Evolutionary conservation across 2,888 invertebrate genomes (phyloP), one percentile per base, ranked within the genome.

Genomic region (Apomyelois bistriatella): DNA sequence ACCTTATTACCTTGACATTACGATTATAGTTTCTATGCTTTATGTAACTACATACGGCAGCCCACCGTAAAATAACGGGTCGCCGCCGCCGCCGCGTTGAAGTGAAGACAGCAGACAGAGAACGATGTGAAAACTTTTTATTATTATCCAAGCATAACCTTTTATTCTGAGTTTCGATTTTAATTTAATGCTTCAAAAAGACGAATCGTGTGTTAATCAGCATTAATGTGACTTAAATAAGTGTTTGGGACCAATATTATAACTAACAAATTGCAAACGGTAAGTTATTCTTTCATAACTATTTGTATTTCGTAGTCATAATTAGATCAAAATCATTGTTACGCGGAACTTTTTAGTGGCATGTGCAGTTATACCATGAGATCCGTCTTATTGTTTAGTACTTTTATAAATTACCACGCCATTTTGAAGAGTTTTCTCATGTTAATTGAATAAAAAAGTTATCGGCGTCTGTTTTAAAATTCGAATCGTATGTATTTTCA

Each of bases 351-450:
- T 77, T 75, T 75, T 74, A 76, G 69, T 75, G 62, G 79, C 82
- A 81, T 86, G 86, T 87, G 86, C 84, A 82, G 84, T 85, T 86
- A 85, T 85, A 82, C 79, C 74, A 67, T 75, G 81, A 76, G 85
- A 83, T 75, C 73, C 68, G 60, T 64, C 62, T 73, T 81, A 84
- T 85, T 85, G 85, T 84, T 82, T 78, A 74, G 68, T 70, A 71
- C 67, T 71, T 72, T 80, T 76, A 73, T 69, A 67, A 72, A 75
- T 75, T 62, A 72, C 72, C 73, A 73, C 85, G 86, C 85, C 85
- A 86, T 86, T 86, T 86, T 86, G 83, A 58, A 51, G n/a, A n/a
- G 50, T 58, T 60, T 62, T 58, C 55, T 32, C 43, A 57, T 60
- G 58, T 68, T 58, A 55, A 22, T 22, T 22, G 2, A 22, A 22